Percentiles rank a stretch among this genome's conserved stretches.
Conservation (phyloP, 2,797 vertebrate genomes). For the Phataginus tricuspis region DNA sequence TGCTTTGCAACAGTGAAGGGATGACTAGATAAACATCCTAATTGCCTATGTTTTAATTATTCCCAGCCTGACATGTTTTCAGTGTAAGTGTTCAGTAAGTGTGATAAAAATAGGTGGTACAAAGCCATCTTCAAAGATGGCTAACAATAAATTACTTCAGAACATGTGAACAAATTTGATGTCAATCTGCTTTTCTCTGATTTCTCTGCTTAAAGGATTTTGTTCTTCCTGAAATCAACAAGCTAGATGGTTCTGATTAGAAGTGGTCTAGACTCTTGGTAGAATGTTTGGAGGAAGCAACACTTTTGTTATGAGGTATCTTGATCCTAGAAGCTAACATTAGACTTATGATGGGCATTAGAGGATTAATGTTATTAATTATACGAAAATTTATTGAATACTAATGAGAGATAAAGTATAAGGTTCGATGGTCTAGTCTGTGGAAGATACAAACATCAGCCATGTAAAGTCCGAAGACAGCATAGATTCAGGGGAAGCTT, state of each 20-base stretch:
- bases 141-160: not conserved
- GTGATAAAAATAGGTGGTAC: not conserved
- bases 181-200: not conserved
- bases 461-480: not conserved
- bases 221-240: not conserved
- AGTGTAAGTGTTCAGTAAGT: not conserved
- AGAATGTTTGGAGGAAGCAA: not conserved
- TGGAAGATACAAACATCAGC: not conserved
- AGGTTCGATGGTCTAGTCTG: not conserved
- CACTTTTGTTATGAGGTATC: not conserved
- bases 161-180: not conserved
- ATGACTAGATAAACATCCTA: not conserved
- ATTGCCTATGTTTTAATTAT: not conserved
- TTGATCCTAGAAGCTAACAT: not conserved
- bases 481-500: not conserved
- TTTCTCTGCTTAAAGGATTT: not conserved
- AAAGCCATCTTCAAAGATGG: not conserved
- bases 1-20: not conserved
- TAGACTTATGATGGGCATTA: not conserved
- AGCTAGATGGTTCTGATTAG: not conserved
- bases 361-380: not conserved
- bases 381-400: not conserved
- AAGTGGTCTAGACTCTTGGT: not conserved
- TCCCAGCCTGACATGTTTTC: not conserved
- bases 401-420: not conserved